Evolutionary conservation across 2,888 invertebrate species (phyloP), one percentile per base, ranked within the genome.

Genomic region (Polyommatus icarus): DNA sequence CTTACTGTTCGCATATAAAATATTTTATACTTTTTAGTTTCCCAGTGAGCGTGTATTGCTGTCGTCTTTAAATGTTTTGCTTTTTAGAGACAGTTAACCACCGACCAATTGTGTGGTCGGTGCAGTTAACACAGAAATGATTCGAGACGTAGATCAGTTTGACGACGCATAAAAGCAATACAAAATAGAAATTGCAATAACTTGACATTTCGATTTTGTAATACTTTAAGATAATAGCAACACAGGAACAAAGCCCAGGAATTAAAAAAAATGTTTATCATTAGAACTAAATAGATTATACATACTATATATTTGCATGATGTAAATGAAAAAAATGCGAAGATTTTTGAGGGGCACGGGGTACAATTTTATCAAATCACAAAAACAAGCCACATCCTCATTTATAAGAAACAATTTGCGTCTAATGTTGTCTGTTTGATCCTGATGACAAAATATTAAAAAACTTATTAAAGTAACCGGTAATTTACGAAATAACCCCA

Each of bases 331-430:
- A 61, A 20, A 61, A 61, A 61, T 12, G 20, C 3, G 24, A 24
- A 61, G 12, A 40, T 72, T 40, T 32, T 36, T 3, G 10, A 40
- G 7, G 8, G 7, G 8, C 20, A n/a, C 8, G 10, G n/a, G 10
- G 10, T n/a, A 71, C 36, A 20, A 72, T 72, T 72, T 36, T 72
- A 72, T 10, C 10, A 0, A 72, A 40, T 72, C n/a, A n/a, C 36
- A 72, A 72, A 40, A n/a, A 36, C 18, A 71, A 72, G n/a, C n/a
- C 36, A 40, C 72, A 18, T 72, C 36, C 40, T n/a, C 61, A 61
- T 40, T 72, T 72, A 40, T 72, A 72, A 40, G 72, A 72, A 72
- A 72, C 20, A 72, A 72, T 72, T 72, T 72, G 40, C 18, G n/a
- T 36, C 32, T 71, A 71, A 71, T 71, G 32, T 71, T 71, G 32